These are phyloP conservation scores for Allygus modestus DNA, from an alignment of 2,888 invertebrate species.

Conservation along the genomic window DNA sequence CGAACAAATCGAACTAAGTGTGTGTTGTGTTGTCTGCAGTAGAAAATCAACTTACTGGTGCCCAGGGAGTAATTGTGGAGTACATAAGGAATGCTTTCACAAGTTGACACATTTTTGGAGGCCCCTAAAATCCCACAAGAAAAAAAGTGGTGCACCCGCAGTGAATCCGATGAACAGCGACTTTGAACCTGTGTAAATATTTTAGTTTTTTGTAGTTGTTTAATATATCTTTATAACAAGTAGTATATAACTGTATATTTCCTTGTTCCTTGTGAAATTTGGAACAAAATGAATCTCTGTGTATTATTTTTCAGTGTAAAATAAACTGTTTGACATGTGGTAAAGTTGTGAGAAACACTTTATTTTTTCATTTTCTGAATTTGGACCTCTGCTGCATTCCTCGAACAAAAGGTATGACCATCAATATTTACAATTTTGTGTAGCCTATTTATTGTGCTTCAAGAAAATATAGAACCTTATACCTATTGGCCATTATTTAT, in stretches of 20 bases:
- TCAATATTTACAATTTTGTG: no score
- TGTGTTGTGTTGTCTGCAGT: background rate
- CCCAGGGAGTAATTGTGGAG: conserved; percentile 31
- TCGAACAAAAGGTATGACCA: background rate
- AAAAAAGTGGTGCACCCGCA: background rate
- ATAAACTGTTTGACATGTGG: background rate
- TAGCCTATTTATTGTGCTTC: background rate
- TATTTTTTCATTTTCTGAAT: background rate
- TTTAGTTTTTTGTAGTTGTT: background rate
- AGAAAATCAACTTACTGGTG: conserved; percentile 22
- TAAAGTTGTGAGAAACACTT: background rate
- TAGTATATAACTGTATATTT: background rate
- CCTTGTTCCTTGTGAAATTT: background rate
- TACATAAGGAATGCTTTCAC: conserved; percentile 3
- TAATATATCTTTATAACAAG: background rate
- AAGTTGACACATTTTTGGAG: background rate
- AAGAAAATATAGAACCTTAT: background rate
- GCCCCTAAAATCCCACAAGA: background rate
- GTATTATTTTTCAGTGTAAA: background rate
- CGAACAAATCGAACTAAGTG: background rate
- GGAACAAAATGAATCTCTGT: background rate
- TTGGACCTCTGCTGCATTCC: background rate
- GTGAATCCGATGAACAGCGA: background rate
- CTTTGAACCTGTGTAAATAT: background rate
- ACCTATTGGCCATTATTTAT: background rate